Conservation (phyloP, 1,140 invertebrate species). For the Neelides sp. region DNA sequence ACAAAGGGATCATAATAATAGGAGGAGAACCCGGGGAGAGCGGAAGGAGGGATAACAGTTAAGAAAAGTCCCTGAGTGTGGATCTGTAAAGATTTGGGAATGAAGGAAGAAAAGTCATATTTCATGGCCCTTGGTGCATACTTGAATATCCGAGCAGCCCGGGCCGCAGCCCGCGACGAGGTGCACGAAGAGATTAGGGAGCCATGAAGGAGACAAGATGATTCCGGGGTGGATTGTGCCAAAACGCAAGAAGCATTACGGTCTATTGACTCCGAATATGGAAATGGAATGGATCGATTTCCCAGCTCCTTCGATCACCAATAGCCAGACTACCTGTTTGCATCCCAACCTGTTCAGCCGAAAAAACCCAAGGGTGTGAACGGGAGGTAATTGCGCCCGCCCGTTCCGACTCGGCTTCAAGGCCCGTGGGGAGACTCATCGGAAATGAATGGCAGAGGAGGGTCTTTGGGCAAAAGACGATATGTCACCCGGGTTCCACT, state of each 20-base stretch:
- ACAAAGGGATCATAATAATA: constrained; percentile 25
- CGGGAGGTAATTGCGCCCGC: too few relatives aligned
- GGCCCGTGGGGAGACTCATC: constrained; percentile 6
- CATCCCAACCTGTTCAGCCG: not conserved
- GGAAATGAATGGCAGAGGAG: constrained; percentile 2
- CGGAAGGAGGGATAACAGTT: constrained; percentile 21
- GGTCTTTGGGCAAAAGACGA: constrained; percentile 14
- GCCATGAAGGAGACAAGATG: constrained; percentile 18
- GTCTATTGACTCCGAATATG: constrained; percentile 28
- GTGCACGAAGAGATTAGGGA: constrained; percentile 23
- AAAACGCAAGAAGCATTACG: constrained; percentile 18
- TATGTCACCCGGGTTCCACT: constrained; percentile 16
- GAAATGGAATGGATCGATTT: constrained; percentile 18
- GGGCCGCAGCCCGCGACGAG: constrained; percentile 6
- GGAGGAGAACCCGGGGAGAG: constrained; percentile 13
- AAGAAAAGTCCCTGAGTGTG: constrained; percentile 17
- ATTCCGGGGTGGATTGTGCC: constrained; percentile 17
- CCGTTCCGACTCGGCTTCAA: too few relatives aligned
- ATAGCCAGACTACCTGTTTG: not conserved
- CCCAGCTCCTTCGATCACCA: too few relatives aligned
- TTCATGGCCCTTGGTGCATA: constrained; percentile 25
- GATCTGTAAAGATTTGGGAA: constrained; percentile 26
- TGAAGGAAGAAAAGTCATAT: constrained; percentile 27
- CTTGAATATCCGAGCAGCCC: too few relatives aligned
- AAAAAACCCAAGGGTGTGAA: constrained; percentile 6